Percentiles rank a stretch among this genome's conserved stretches.
phyloP scores from a whole-genome alignment of 2,797 vertebrate genomes.

The Podarcis lilfordi region DNA sequence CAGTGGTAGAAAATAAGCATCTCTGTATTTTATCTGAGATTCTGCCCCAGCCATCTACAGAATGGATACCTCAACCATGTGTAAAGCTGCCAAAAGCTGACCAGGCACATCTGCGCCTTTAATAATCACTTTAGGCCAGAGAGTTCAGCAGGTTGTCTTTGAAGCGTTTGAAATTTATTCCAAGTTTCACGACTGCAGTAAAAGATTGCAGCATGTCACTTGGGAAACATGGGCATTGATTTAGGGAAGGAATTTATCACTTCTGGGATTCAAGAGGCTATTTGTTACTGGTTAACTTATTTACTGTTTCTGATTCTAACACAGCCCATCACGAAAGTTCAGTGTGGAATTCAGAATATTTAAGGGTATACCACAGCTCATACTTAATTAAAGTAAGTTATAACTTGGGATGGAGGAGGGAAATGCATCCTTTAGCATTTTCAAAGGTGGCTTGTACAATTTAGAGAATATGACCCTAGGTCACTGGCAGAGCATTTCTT shows the following conservation, averaged over 20 bases:
- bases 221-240: not conserved
- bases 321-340: not conserved
- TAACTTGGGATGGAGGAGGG: too few species aligned
- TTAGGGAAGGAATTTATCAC: not conserved
- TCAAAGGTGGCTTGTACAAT: not conserved
- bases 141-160: not conserved
- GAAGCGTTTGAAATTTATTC: not conserved
- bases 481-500: too few species aligned
- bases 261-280: not conserved
- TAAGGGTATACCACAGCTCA: not conserved
- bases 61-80: not conserved
- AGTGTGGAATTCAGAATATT: not conserved
- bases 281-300: not conserved
- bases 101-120: not conserved
- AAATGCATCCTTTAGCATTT: not conserved
- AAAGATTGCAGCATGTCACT: not conserved
- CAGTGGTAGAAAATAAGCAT: not conserved
- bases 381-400: not conserved
- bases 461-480: too few species aligned
- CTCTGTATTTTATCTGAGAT: not conserved
- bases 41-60: not conserved
- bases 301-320: not conserved
- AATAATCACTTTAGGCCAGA: not conserved
- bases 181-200: not conserved
- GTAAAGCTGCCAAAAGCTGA: not conserved